phyloP scores from a whole-genome alignment of 2,888 invertebrate genomes.

The Notodonta dromedarius region DNA sequence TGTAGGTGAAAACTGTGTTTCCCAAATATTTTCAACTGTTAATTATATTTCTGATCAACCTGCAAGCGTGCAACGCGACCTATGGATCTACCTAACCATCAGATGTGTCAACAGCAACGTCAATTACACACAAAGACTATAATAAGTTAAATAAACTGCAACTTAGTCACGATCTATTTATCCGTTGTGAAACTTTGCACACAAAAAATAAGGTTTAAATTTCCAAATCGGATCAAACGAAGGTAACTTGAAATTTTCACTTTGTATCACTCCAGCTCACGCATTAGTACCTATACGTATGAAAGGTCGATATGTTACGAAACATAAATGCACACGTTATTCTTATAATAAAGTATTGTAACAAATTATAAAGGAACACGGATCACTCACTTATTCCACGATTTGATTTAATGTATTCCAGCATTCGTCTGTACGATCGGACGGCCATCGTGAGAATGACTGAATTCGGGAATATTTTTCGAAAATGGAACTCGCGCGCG shows the following conservation, averaged over 20 bases:
- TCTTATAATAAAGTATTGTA: slow-evolving; percentile 13
- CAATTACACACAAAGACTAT: not conserved
- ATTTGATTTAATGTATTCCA: slow-evolving; percentile 53
- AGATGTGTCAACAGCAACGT: not conserved
- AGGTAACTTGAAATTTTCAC: slow-evolving; percentile 13
- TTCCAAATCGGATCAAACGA: slow-evolving; percentile 10
- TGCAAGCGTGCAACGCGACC: not conserved
- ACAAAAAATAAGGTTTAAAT: slow-evolving; percentile 1
- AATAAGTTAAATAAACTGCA: not conserved
- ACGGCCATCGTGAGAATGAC: slow-evolving; percentile 50
- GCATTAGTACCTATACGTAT: not conserved
- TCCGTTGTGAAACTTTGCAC: not conserved
- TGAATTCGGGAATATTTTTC: not conserved
- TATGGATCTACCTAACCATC: not conserved
- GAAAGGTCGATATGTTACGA: not conserved
- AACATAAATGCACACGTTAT: slow-evolving; percentile 23
- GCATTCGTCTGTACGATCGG: slow-evolving; percentile 49
- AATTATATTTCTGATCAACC: too few species aligned
- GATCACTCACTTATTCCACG: slow-evolving; percentile 60
- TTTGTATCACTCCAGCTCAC: slow-evolving; percentile 8
- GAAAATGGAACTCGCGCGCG: slow-evolving; percentile 7
- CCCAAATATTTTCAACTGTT: not conserved
- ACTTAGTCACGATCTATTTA: slow-evolving; percentile 3
- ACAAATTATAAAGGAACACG: not conserved
- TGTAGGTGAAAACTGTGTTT: too few species aligned